These are phyloP conservation scores for Darevskia mixta DNA, from an alignment of 2,797 vertebrate genomes.

Conservation along the genomic window DNA sequence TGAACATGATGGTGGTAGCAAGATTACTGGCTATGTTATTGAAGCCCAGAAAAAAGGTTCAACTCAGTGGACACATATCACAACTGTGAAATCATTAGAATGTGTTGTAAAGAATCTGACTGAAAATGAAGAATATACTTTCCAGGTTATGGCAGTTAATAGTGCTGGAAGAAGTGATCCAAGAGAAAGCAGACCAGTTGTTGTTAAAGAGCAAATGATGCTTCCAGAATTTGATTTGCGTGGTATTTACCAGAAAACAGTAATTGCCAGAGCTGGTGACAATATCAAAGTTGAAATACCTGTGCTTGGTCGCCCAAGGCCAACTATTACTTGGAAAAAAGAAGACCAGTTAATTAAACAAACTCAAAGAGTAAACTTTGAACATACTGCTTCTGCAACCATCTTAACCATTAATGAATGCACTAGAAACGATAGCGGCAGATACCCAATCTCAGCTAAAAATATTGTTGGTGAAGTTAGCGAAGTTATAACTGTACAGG, in stretches of 20 bases:
- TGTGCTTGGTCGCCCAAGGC: conserved; percentile 93
- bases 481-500: conserved; percentile 90
- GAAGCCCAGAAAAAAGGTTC: conserved; percentile 96
- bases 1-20: conserved; percentile 95
- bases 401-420: conserved; percentile 93
- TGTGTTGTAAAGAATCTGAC: conserved; percentile 93
- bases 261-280: conserved; percentile 94
- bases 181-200: conserved; percentile 90
- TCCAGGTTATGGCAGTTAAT: conserved; percentile 97
- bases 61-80: conserved; percentile 94
- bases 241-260: conserved; percentile 91
- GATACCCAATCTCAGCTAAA: conserved; percentile 91
- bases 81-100: conserved; percentile 91
- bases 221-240: conserved; percentile 94
- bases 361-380: conserved; percentile 91
- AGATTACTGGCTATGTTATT: conserved; percentile 95
- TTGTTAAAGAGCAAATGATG: conserved; percentile 91
- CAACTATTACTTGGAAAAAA: conserved; percentile 95
- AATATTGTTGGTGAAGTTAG: conserved; percentile 95
- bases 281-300: conserved; percentile 98
- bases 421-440: conserved; percentile 88
- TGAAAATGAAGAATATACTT: conserved; percentile 96
- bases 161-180: conserved; percentile 93
- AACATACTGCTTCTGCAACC: conserved; percentile 90
- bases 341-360: conserved; percentile 88